Evolutionary conservation across 1,140 invertebrate species (phyloP).

Genomic region (Leptinotarsa texana): DNA sequence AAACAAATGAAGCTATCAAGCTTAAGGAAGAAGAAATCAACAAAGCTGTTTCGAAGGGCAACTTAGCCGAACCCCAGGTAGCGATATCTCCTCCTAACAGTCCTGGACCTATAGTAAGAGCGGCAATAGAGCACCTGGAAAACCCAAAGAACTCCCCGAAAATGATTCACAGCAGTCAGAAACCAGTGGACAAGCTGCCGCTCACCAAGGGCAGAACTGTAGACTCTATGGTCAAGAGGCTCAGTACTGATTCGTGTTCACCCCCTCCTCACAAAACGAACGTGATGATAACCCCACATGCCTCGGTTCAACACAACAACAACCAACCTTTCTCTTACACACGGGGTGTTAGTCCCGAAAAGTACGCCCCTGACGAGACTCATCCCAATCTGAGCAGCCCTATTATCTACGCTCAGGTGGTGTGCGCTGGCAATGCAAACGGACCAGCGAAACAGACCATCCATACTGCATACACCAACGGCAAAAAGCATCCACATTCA

Average conservation of each 20-base stretch:
- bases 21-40: slow-evolving; percentile 18
- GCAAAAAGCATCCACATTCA: slow-evolving; percentile 60
- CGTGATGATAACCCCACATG: slow-evolving; percentile 63
- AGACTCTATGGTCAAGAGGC: slow-evolving; percentile 65
- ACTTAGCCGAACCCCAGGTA: slow-evolving; percentile 8
- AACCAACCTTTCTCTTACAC: slow-evolving; percentile 79
- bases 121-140: slow-evolving; percentile 57
- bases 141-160: slow-evolving; percentile 55
- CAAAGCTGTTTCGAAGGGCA: slow-evolving; percentile 9
- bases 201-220: slow-evolving; percentile 68
- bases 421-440: slow-evolving; percentile 55
- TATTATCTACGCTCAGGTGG: slow-evolving; percentile 77
- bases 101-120: slow-evolving; percentile 32
- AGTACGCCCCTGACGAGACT: slow-evolving; percentile 47
- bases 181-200: slow-evolving; percentile 65
- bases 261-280: slow-evolving; percentile 64
- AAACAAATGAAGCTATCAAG: slow-evolving; percentile 32
- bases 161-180: slow-evolving; percentile 70
- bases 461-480: slow-evolving; percentile 57
- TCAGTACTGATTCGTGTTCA: slow-evolving; percentile 67
- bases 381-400: slow-evolving; percentile 57
- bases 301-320: slow-evolving; percentile 67
- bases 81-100: not conserved
- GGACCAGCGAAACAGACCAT: slow-evolving; percentile 59
- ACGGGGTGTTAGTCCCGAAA: slow-evolving; percentile 54